Base-by-base conservation (phyloP, 2,888 invertebrate species). In the Horisme vitalbata region DNA sequence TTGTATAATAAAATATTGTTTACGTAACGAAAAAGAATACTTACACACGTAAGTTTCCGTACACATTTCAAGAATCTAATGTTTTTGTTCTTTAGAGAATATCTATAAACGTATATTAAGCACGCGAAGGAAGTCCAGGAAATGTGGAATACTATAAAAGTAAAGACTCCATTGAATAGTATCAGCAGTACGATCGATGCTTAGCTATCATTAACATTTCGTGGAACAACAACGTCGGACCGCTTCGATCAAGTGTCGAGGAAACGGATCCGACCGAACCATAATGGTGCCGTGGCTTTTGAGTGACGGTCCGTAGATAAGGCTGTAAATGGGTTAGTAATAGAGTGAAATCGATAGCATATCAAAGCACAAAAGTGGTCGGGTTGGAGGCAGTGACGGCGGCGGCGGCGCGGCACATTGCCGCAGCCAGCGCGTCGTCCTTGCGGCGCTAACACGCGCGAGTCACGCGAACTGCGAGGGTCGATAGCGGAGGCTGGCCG, bases 361-460 rank as follows among this genome's bases (percentile, higher is more conserved):
- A 60, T 52, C 52, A 47, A 18, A 43, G 33, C 12, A 28, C 9
- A 43, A 37, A 28, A 45, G 48, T 43, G 31, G 30, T 26, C 41
- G 41, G 64, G 68, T n/a, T n/a, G n/a, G n/a, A 59, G 63, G 59
- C 61, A 63, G 57, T 52, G 62, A 57, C 57, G 63, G 43, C 61
- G 68, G 61, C 59, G 69, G 66, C 61, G 65, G 65, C 67, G 69
- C 70, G 69, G 66, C 68, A 71, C n/a, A 68, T 68, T 78, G 76
- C 74, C 83, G 83, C 84, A 86, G 86, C 82, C 84, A 77, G 86
- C 85, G 81, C 82, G 85, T 82, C 83, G 86, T 80, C 87, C 85
- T 85, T 83, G 87, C 79, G 72, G 70, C 68, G 73, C 74, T 68
- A 77, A 80, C 75, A 69, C 78, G 75, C 71, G 76, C 78, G 68